Evolutionary conservation across 2,113 vertebrate genomes (phyloP), one percentile per base, ranked within the genome.

Genomic region (Paralichthys olivaceus): DNA sequence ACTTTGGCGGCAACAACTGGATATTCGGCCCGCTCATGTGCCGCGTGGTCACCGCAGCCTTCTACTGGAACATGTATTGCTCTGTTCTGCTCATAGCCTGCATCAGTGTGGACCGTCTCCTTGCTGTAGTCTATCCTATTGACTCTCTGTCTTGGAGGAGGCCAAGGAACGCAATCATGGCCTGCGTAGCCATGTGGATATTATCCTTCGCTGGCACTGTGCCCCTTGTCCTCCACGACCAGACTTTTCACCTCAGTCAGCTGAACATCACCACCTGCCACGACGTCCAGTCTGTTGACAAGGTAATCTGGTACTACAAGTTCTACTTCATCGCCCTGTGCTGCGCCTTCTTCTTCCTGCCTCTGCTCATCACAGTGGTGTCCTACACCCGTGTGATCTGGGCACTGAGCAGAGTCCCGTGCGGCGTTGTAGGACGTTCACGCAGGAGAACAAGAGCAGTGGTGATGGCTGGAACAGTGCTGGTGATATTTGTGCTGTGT

Each of bases 1-100:
- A 97, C 89, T 98, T 96, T 25, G 89, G 83, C 0, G 96, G 97
- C 64, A 98, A 96, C 0, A 4, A 98, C 78, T 99, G 98, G 98
- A 23, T 23, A 0, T 98, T 97, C 57, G 97, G 97, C 1, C 34
- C 92, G 0, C 5, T 78, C 0, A 88, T 96, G 95, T 99, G 98
- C 80, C 92, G 94, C 5, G 78, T 97, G 1, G 84, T 97, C 86
- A 98, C 96, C 0, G 95, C 96, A 0, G 94, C 95, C 0, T 98
- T 98, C 70, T 97, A 98, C 86, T 95, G 96, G 83, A 98, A 99
- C 91, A 99, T 99, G 97, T 98, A 98, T 26, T 96, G 96, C 75
- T 99, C 97, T 0, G 63, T 99, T 72, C 94, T 99, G 83, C 91
- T 99, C 61, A 96, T 98, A 72, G 95, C 95, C 0, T 95, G 94